Evolutionary conservation across 1,140 invertebrate species (phyloP).

Genomic region (Hirudo medicinalis): DNA sequence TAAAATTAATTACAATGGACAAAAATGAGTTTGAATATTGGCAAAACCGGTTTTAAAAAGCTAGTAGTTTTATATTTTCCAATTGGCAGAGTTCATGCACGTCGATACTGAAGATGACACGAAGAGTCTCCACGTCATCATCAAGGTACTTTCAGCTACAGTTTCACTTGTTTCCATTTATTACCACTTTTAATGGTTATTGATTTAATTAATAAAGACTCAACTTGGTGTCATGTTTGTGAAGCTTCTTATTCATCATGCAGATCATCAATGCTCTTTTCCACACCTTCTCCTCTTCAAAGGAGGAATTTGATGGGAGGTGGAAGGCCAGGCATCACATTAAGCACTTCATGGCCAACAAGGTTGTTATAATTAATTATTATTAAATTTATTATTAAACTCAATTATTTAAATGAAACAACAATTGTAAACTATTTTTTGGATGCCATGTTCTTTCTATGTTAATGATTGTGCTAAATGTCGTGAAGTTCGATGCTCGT

Average conservation of each 20-base stretch:
- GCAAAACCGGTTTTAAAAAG: too few relatives aligned
- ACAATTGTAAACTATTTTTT: too few relatives aligned
- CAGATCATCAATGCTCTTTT: slow-evolving; percentile 1
- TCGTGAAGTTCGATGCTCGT: too few relatives aligned
- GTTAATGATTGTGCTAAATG: too few relatives aligned
- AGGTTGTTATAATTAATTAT: slow-evolving; percentile 29
- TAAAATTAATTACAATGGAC: too few relatives aligned
- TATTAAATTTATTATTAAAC: too few relatives aligned
- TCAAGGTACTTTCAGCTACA: slow-evolving; percentile 35
- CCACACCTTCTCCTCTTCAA: slow-evolving; percentile 42
- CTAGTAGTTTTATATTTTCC: too few relatives aligned
- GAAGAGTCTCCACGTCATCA: slow-evolving; percentile 52
- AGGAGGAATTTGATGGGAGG: slow-evolving; percentile 45
- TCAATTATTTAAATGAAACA: too few relatives aligned
- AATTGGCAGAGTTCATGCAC: slow-evolving; percentile 43
- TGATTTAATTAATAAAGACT: background rate
- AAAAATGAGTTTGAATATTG: too few relatives aligned
- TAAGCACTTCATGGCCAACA: slow-evolving; percentile 52
- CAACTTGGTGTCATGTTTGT: background rate
- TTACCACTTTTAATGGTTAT: too few relatives aligned
- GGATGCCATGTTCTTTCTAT: too few relatives aligned
- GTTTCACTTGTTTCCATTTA: too few relatives aligned
- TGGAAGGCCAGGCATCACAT: slow-evolving; percentile 49
- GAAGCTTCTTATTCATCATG: background rate
- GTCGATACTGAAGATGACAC: slow-evolving; percentile 57